Conservation (phyloP, 35 echinoderm and acorn worm genomes). For the Stichopus chloronotus region DNA sequence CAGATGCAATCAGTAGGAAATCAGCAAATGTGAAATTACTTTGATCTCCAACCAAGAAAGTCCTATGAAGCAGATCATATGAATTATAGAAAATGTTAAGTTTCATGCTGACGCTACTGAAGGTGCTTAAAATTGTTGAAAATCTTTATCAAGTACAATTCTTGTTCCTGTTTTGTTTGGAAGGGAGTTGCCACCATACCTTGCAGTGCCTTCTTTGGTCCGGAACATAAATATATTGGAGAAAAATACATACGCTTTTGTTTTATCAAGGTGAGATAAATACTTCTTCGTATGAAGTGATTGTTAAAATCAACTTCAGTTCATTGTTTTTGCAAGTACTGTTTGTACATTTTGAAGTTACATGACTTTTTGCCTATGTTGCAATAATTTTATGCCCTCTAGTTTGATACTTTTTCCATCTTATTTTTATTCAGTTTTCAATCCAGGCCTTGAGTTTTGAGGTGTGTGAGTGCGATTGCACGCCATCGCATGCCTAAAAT, state of each 20-base stretch:
- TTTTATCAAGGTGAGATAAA: conserved; percentile 91
- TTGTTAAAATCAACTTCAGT: not conserved
- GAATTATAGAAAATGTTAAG: too few relatives aligned
- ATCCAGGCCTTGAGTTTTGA: too few relatives aligned
- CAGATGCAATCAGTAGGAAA: too few relatives aligned
- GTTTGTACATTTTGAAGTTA: not conserved
- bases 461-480: too few relatives aligned
- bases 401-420: not conserved
- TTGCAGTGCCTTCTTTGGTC: conserved; percentile 91
- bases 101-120: too few relatives aligned
- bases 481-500: too few relatives aligned
- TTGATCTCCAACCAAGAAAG: too few relatives aligned
- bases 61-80: too few relatives aligned
- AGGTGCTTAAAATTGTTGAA: too few relatives aligned
- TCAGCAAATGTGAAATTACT: too few relatives aligned
- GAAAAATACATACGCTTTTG: conserved; percentile 94
- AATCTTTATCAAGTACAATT: too few relatives aligned
- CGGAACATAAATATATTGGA: conserved; percentile 81
- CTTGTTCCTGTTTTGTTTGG: not conserved
- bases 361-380: not conserved
- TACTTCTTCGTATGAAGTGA: not conserved
- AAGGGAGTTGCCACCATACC: conserved; percentile 95
- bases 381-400: not conserved
- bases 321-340: not conserved
- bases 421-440: too few relatives aligned